Evolutionary conservation across 2,888 invertebrate species (phyloP), one percentile per base, ranked within the genome.

Genomic region (Drosophila rellima): DNA sequence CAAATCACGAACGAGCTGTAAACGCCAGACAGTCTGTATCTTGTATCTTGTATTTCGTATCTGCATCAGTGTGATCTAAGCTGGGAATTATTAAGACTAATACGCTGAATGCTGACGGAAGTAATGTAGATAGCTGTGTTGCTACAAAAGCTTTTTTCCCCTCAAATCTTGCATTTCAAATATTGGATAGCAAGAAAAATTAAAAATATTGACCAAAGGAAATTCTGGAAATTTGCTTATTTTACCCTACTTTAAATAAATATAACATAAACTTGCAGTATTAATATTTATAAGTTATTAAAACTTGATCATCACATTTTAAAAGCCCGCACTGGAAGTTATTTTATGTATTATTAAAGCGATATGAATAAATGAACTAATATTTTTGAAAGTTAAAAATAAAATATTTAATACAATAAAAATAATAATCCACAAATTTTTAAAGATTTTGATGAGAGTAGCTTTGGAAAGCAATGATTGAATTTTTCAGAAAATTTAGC

Each of bases 21-120:
- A 82, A 76, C 64, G 79, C 73, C 47, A 60, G 60, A n/a, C 40
- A 13, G 31, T 31, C 31, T 29, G 29, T 29, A 29, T 29, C 29
- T 29, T 26, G 7, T 7, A 26, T 63, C 52, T 65, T 35, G 23
- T 26, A 39, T 52, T 47, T 40, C 15, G 33, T 62, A 55, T 74
- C 56, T 70, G 70, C 64, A 51, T 42, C 62, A 70, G 54, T 68
- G 71, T 59, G 63, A 74, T 68, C 74, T 48, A 20, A 79, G 82
- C 78, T 85, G 70, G 59, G 75, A 86, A 88, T 86, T 86, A 78
- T 86, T 75, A 82, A 67, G 69, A 75, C 66, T 78, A 74, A 75
- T 88, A 78, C 80, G 70, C 78, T 88, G 78, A 85, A 86, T 82
- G 80, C 88, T 86, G 83, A 83, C 83, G 83, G 83, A 83, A 83